Evolutionary conservation across 2,797 vertebrate species (phyloP), one percentile per base, ranked within the genome.

Genomic region (Enteromius argenteus): DNA sequence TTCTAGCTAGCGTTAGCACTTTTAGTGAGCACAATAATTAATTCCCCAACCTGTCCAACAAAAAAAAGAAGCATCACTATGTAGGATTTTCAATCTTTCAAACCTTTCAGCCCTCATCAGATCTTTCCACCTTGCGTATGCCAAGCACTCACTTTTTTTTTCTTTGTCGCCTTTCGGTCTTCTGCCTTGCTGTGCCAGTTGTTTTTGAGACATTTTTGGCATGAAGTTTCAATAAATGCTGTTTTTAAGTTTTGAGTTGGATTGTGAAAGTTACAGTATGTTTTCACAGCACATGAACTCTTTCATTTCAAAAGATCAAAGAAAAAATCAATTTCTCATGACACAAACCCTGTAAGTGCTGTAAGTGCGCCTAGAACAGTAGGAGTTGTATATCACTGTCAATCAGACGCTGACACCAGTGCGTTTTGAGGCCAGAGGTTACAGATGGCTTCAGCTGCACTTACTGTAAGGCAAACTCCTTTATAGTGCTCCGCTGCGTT

Each of bases 361-460:
- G 21, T 73, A 81, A 81, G 80, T 35, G 53, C 30, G 7, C 19
- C 9, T 27, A 73, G 56, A 53, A 44, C 51, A 72, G 19, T 44
- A 60, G 3, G 4, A 64, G 58, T 62, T 75, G 39, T 73, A 64
- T 51, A 82, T 75, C 80, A 39, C 44, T 74, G 80, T 74, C 80
- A 51, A 74, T 82, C 80, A 73, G 10, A 37, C 4, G 30, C 1
- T 74, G 58, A 74, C 80, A 74, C 1, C 2, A 1, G 42, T 75
- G 69, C 62, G 71, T 49, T 75, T 82, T 82, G 58, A 82, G 60
- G 42, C 42, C 56, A 81, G 80, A 58, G 80, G 37, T 81, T 72
- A 81, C 68, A 81, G 51, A 72, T 32, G 79, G n/a, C 23, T 72
- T 81, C 67, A 72, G 37, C 67, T 72, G 23, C 68, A 60, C 17